These are phyloP conservation scores for Coleophora deauratella DNA, from an alignment of 2,888 invertebrate species.

Conservation along the genomic window DNA sequence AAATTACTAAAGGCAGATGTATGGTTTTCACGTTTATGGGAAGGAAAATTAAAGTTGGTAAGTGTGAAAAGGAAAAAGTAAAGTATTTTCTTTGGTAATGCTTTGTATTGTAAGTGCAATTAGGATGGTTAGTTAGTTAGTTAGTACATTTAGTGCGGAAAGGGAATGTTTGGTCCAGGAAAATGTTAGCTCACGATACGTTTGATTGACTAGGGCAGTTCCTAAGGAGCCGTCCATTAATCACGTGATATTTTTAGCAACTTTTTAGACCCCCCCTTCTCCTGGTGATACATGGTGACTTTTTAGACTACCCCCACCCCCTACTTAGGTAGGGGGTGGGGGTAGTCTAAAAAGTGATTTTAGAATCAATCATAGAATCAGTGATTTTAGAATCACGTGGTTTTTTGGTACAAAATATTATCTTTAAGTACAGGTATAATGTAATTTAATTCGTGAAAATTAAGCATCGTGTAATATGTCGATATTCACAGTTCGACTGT, in stretches of 20 bases:
- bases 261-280: no score
- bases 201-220: constrained; percentile 5
- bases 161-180: background rate
- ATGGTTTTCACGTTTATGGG: background rate
- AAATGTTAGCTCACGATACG: background rate
- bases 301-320: no score
- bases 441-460: no score
- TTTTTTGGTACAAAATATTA: no score
- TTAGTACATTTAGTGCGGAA: constrained; percentile 3
- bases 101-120: background rate
- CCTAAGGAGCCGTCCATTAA: background rate
- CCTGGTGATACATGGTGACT: no score
- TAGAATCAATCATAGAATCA: no score
- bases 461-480: no score
- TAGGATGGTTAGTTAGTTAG: background rate
- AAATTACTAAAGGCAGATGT: background rate
- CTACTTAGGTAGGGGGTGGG: no score
- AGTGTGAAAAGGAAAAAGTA: background rate
- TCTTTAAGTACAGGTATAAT: no score
- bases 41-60: background rate
- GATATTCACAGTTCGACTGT: no score
- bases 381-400: no score
- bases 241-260: background rate
- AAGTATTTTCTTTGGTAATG: background rate
- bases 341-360: no score